A percentile compares a stretch with the other conserved stretches of the same genome.
phyloP scores from a whole-genome alignment of 2,797 vertebrate species.

The Chaunax sp. region DNA sequence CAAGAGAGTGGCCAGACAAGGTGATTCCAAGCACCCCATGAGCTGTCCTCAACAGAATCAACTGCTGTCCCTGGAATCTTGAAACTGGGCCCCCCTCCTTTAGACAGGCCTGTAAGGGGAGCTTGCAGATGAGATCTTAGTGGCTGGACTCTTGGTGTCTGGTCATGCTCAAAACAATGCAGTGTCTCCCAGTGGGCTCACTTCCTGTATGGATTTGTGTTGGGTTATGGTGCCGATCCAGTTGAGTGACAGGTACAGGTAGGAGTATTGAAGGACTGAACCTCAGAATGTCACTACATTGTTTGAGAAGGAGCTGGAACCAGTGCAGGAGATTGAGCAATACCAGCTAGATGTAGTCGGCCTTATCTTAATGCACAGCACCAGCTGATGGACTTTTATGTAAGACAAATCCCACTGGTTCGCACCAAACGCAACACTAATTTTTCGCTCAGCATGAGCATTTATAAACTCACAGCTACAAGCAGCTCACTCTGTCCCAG shows the following conservation, averaged over 20 bases:
- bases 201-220: constrained; percentile 2
- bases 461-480: too few relatives aligned
- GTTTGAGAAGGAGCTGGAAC: constrained; percentile 7
- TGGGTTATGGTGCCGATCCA: constrained; percentile 3
- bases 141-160: not conserved
- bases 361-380: not conserved
- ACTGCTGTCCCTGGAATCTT: constrained; percentile 32
- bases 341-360: not conserved
- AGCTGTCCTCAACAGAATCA: constrained; percentile 38
- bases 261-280: not conserved
- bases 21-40: constrained; percentile 12
- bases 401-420: too few relatives aligned
- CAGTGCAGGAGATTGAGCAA: not conserved
- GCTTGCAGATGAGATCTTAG: constrained; percentile 3
- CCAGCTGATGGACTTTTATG: not conserved
- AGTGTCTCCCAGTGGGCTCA: constrained; percentile 4
- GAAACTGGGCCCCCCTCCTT: not conserved
- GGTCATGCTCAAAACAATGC: constrained; percentile 26
- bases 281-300: not conserved
- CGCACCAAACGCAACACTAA: too few relatives aligned
- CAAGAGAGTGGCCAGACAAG: constrained; percentile 22
- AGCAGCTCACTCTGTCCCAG: too few relatives aligned
- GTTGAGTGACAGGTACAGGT: not conserved
- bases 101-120: constrained; percentile 11
- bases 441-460: too few relatives aligned